Base-by-base conservation (phyloP, 1,140 invertebrate genomes). In the Ceratosolen fusciceps region DNA sequence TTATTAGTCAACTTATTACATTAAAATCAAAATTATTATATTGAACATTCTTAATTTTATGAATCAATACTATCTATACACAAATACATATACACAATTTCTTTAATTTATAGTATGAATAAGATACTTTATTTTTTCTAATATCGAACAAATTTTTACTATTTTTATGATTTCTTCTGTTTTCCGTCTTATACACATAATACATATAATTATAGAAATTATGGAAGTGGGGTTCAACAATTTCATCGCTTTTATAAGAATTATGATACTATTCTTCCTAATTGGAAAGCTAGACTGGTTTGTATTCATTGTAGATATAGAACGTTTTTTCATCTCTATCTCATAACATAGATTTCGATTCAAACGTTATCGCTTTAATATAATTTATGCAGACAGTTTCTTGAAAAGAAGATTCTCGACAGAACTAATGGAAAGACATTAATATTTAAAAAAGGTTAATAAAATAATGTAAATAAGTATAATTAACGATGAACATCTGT, bases 281-380 rank as follows among this genome's bases (percentile, higher is more conserved):
- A 65, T 73, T 78, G 29, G 70, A 7, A 77, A 26, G 26, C 31
- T 68, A 4, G 19, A 54, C 31, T 26, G 31, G 54, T 58, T 60
- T 74, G n/a, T 43, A 43, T 60, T 72, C 56, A 8, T 56, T 29
- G 7, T 31, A 10, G 19, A 60, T 39, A 12, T 60, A 49, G 68
- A 70, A 43, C 65, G n/a, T 12, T 56, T 43, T 68, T 68, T 76
- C 4, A 9, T 26, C 60, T 52, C 77, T 72, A 34, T 43, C 54
- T 24, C 52, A 19, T 62, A 52, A 78, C 70, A 72, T 24, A 16
- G 39, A 49, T 78, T 73, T 78, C 62, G 39, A 71, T 65, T 78
- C 70, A 72, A 62, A 31, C 31, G 19, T 73, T 73, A 62, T 73
- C 39, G 31, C 31, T 10, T 47, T 8, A 26, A 52, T 24, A 19